Percentiles rank a stretch among this genome's conserved stretches.
phyloP scores from a whole-genome alignment of 2,888 invertebrate genomes.

The Diachrysia chrysitis region DNA sequence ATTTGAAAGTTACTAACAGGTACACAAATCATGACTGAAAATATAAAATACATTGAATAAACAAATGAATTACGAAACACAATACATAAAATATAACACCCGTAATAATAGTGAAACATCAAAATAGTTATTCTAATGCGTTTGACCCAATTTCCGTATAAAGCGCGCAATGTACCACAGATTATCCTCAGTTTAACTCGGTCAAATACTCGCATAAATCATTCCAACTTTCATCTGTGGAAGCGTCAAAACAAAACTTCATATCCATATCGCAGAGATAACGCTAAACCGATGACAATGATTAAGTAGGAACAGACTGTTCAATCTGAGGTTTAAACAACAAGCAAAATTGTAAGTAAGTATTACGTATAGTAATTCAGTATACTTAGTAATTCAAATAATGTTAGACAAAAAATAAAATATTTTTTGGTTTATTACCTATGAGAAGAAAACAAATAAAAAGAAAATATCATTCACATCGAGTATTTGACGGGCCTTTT shows the following conservation, averaged over 20 bases:
- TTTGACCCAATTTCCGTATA: neutral
- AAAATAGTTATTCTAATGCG: neutral
- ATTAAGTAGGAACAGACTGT: constrained; percentile 56
- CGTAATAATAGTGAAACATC: neutral
- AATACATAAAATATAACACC: neutral
- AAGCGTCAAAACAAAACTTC: constrained; percentile 73
- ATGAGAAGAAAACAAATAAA: too few relatives aligned
- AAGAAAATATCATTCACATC: too few relatives aligned
- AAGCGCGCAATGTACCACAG: constrained; percentile 31
- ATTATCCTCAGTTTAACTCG: constrained; percentile 39
- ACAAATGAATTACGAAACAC: neutral
- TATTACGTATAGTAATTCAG: too few relatives aligned
- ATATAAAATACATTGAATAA: neutral
- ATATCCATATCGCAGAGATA: constrained; percentile 51
- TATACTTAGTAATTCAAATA: too few relatives aligned
- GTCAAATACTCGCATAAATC: constrained; percentile 70
- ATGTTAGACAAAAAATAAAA: too few relatives aligned
- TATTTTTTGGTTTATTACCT: too few relatives aligned
- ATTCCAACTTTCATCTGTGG: constrained; percentile 66
- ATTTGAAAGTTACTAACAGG: neutral
- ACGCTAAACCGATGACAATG: constrained; percentile 50
- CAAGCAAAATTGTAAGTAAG: too few relatives aligned
- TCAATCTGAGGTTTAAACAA: too few relatives aligned
- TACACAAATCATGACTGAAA: neutral
- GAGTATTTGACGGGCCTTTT: too few relatives aligned